These are phyloP conservation scores for Tragelaphus strepsiceros DNA, from an alignment of 2,113 vertebrate species.

Conservation along the genomic window DNA sequence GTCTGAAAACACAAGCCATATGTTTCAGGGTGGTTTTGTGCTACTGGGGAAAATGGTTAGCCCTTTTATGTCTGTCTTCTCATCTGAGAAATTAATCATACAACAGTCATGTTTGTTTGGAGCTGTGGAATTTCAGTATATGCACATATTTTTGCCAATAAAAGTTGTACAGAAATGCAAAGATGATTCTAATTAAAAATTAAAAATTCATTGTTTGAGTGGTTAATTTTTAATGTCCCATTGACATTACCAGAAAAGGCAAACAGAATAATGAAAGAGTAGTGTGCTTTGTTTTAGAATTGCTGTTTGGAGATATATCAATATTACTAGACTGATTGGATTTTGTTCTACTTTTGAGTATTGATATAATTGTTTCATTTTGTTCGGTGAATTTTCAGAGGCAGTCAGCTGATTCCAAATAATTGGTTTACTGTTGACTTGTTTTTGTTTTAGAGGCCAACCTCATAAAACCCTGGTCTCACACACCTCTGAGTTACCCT, in stretches of 20 bases:
- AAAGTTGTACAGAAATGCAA: conserved; percentile 12
- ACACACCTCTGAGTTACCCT: background rate
- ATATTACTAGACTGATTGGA: background rate
- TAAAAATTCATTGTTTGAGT: background rate
- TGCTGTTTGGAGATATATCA: background rate
- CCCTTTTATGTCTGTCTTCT: background rate
- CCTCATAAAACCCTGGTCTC: background rate
- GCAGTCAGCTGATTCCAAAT: background rate
- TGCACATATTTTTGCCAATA: conserved; percentile 26
- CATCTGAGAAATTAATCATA: background rate
- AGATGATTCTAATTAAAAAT: conserved; percentile 25
- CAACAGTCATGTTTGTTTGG: background rate
- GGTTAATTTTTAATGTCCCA: conserved; percentile 6
- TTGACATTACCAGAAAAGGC: background rate
- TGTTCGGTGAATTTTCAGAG: conserved; percentile 35
- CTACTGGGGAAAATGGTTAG: background rate
- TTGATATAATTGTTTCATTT: conserved; percentile 24
- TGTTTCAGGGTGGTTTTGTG: background rate
- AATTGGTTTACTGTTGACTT: background rate
- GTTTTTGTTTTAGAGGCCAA: conserved; percentile 8
- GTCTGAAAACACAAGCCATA: background rate
- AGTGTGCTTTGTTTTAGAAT: conserved; percentile 31
- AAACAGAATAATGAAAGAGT: conserved; percentile 8
- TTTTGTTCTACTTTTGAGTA: conserved; percentile 2
- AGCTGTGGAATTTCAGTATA: background rate